Evolutionary conservation across 2,888 invertebrate species (phyloP).

Genomic region (Clunio marinus): DNA sequence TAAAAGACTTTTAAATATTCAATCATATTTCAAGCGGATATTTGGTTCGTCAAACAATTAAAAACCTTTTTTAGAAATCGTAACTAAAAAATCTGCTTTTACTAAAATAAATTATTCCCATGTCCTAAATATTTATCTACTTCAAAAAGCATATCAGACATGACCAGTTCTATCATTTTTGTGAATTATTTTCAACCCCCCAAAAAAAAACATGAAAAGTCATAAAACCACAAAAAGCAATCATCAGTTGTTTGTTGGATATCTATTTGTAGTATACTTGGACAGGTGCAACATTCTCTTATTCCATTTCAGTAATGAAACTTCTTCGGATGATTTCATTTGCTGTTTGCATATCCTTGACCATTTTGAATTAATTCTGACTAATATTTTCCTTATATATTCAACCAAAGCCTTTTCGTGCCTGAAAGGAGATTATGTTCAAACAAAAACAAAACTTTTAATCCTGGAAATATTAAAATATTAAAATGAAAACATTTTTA

Average conservation of each 20-base stretch:
- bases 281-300: not conserved
- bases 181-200: too few species aligned
- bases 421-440: not conserved
- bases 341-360: too few species aligned
- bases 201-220: too few species aligned
- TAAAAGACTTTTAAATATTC: too few species aligned
- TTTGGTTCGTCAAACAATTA: constrained; percentile 6
- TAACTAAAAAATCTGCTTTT: not conserved
- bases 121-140: not conserved
- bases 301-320: not conserved
- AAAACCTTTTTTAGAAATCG: too few species aligned
- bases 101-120: not conserved
- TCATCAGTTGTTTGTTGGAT: too few species aligned
- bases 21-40: not conserved
- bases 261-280: not conserved
- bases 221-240: not conserved
- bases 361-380: too few species aligned
- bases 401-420: not conserved
- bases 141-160: too few species aligned
- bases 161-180: too few species aligned
- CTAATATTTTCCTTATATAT: not conserved
- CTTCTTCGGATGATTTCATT: not conserved
- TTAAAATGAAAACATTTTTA: too few species aligned
- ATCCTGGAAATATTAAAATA: not conserved
- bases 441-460: not conserved